These are phyloP conservation scores for Trypoxylus dichotomus DNA, from an alignment of 1,140 invertebrate genomes.

Conservation along the genomic window DNA sequence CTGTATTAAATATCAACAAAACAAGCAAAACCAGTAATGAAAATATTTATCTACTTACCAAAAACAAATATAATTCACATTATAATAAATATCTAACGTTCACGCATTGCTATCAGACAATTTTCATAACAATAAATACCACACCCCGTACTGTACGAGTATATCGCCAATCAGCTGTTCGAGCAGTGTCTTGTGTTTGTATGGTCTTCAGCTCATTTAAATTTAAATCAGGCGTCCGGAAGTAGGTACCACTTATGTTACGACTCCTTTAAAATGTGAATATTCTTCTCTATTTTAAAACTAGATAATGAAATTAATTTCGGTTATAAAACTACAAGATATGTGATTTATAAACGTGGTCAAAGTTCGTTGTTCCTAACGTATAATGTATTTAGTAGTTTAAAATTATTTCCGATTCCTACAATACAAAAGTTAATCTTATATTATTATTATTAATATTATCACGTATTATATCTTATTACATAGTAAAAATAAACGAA, in stretches of 20 bases:
- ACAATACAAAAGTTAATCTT: too few species aligned
- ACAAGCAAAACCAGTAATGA: not conserved
- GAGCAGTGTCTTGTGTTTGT: not conserved
- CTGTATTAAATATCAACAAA: not conserved
- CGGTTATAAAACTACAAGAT: not conserved
- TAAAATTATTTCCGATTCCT: too few species aligned
- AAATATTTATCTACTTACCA: not conserved
- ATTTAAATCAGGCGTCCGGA: not conserved
- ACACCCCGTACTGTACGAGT: constrained; percentile 1
- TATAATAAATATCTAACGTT: not conserved
- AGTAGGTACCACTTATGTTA: not conserved
- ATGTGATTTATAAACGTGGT: not conserved
- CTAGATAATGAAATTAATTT: not conserved
- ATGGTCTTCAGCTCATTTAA: not conserved
- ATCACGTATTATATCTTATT: too few species aligned
- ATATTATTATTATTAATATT: too few species aligned
- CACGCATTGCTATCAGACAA: not conserved
- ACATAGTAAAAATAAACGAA: too few species aligned
- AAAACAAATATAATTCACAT: constrained; percentile 4
- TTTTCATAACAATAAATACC: constrained; percentile 24
- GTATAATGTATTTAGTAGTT: not conserved
- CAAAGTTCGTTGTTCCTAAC: not conserved
- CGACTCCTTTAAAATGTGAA: not conserved
- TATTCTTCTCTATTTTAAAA: not conserved
- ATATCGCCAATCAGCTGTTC: constrained; percentile 7